Base-by-base conservation (phyloP, 2,113 vertebrate species). In the Candoia aspera region DNA sequence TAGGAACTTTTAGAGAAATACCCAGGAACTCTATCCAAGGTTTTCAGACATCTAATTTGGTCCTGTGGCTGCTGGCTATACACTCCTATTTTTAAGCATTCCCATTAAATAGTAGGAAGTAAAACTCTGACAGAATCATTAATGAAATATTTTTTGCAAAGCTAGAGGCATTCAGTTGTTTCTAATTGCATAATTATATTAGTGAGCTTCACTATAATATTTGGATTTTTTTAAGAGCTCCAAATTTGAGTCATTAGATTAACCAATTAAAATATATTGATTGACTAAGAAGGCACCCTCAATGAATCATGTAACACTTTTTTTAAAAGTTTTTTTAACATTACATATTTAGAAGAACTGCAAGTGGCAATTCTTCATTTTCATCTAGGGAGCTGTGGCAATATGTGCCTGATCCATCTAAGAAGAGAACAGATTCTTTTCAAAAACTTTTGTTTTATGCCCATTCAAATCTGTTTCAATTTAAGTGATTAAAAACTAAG, bases 241-340 rank as follows among this genome's bases (percentile, higher is more conserved):
- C 62, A 73, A n/a, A 89, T 89, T 55, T 73, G 29, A 73, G 29
- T 73, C 29, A 68, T 73, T 89, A 68, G 62, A 73, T 89, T 89
- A 73, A 37, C 49, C 49, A 73, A 73, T 62, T 55, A 73, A 73
- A 89, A 89, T 33, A 49, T 73, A 53, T 55, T 73, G 49, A 55
- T 54, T 55, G 62, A 89, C 49, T 89, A 73, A 89, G 21, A 89
- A 23, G 29, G 23, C 12, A 73, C 4, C 29, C 29, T 33, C 42
- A 54, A 54, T 54, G 55, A 89, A 89, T 55, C 11, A 73, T 26
- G 42, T 23, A 73, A 23, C 15, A 68, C 26, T 26, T 49, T 62
- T 54, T 88, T 62, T 29, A 88, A 88, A 49, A 1, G 4, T 88
- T 23, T 88, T 88, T 88, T 26, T 8, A 85, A 60, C 1, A 24